Base-by-base conservation (phyloP, 2,888 invertebrate species). In the Protodeltote pygarga region DNA sequence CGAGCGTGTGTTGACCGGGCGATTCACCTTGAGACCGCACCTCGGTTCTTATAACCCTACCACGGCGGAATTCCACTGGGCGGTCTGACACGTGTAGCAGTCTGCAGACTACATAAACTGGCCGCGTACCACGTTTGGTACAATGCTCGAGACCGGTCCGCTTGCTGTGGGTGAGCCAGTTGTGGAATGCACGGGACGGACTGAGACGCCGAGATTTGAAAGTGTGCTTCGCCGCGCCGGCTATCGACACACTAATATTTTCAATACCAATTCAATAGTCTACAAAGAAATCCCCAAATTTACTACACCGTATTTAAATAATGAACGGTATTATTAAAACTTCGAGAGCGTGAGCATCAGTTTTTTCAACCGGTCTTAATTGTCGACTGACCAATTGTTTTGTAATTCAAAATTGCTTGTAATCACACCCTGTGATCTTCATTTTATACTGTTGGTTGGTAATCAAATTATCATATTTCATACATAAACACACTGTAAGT, bases 121-220 rank as follows among this genome's bases (percentile, higher is more conserved):
- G 80, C 44, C 76, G 90, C 57, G 65, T 88, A 71, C 58, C 70
- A 74, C 66, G 81, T 85, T 84, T 87, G 79, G 85, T 90, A 89
- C 85, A 88, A 87, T 83, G 87, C 81, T 84, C 81, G 79, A 81
- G 91, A 91, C 91, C 90, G 89, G 91, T 91, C 91, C 77, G 77
- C 73, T 60, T 76, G 72, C 88, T 91, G 89, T 91, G 90, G 91
- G 91, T 92, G 90, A 92, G 88, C 89, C 81, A 85, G 90, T 89
- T 84, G 83, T 79, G 91, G 92, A 90, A 92, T 92, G 92, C 85
- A 87, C 75, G 77, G 77, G 87, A 88, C 87, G 85, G 79, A 83
- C 85, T 71, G 75, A 83, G 79, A 74, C 81, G 75, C 76, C 75
- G 79, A 81, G 82, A 87, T 89, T 89, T 87, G 88, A 90, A 90